Evolutionary conservation across 2,888 invertebrate genomes (phyloP).

Genomic region (Drosophila meridionalis): DNA sequence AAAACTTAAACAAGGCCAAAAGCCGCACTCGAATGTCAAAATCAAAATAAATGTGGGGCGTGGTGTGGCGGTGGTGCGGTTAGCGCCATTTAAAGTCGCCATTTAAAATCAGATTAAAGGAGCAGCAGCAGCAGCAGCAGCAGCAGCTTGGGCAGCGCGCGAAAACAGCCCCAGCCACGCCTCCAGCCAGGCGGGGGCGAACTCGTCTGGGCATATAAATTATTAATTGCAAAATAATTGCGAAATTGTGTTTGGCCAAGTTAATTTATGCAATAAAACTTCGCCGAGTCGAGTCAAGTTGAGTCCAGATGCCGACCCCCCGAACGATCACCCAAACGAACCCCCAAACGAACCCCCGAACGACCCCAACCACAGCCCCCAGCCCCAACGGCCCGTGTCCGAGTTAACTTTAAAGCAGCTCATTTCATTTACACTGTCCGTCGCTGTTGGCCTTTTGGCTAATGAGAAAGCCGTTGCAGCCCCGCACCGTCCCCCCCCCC

Average conservation of each 20-base stretch:
- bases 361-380: neutral
- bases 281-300: constrained; percentile 5
- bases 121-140: constrained; percentile 5
- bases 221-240: constrained; percentile 82
- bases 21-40: constrained; percentile 55
- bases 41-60: constrained; percentile 39
- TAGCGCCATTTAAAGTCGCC: constrained; percentile 47
- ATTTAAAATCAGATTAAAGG: constrained; percentile 48
- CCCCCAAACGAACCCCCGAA: neutral
- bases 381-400: constrained; percentile 14
- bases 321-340: too few relatives aligned
- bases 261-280: constrained; percentile 78
- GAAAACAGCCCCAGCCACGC: constrained; percentile 29
- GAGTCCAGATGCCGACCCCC: neutral
- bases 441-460: constrained; percentile 34
- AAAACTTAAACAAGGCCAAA: constrained; percentile 51
- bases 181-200: neutral
- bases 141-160: constrained; percentile 31
- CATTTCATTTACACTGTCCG: constrained; percentile 34
- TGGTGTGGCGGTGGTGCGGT: constrained; percentile 1
- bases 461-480: constrained; percentile 47
- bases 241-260: constrained; percentile 80
- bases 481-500: neutral
- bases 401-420: constrained; percentile 46
- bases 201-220: constrained; percentile 65